phyloP scores from a whole-genome alignment of 1,140 invertebrate genomes.

The Rhyacophila brunnea region DNA sequence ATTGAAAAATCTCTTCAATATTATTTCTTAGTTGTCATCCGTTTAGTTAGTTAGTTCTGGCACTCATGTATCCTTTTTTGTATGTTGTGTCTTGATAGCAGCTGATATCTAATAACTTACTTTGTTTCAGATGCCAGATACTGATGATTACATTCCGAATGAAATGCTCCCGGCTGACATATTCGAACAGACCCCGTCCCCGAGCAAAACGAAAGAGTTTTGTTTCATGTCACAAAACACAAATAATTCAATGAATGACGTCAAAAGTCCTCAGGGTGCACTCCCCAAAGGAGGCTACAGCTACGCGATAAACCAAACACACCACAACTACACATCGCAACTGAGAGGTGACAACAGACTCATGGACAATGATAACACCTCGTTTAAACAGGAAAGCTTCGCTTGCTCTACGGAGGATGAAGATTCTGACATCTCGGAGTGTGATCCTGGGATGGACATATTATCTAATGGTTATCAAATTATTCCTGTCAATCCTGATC shows the following conservation, averaged over 20 bases:
- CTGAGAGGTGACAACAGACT: conserved; percentile 27
- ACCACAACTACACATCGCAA: background rate
- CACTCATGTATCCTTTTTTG: background rate
- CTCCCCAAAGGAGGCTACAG: background rate
- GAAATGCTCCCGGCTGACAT: conserved; percentile 7
- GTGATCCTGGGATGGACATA: background rate
- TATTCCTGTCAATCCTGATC: conserved; percentile 14
- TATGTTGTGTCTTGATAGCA: background rate
- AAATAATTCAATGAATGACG: background rate
- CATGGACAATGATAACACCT: conserved; percentile 31
- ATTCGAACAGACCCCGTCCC: conserved; percentile 9
- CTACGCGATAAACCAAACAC: background rate
- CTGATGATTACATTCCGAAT: conserved; percentile 11
- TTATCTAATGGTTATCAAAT: conserved; percentile 6
- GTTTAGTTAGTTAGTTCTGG: background rate
- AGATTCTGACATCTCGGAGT: background rate
- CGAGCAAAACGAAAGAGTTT: conserved; percentile 12
- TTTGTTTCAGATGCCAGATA: conserved; percentile 10
- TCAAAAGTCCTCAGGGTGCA: background rate
- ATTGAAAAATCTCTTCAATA: background rate
- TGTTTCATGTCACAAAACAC: conserved; percentile 8
- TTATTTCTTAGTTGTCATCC: background rate
- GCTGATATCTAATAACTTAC: background rate
- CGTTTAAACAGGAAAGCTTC: background rate
- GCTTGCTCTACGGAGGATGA: background rate